Evolutionary conservation across 2,797 vertebrate genomes (phyloP).

Genomic region (Paramormyrops hopkinsi): DNA sequence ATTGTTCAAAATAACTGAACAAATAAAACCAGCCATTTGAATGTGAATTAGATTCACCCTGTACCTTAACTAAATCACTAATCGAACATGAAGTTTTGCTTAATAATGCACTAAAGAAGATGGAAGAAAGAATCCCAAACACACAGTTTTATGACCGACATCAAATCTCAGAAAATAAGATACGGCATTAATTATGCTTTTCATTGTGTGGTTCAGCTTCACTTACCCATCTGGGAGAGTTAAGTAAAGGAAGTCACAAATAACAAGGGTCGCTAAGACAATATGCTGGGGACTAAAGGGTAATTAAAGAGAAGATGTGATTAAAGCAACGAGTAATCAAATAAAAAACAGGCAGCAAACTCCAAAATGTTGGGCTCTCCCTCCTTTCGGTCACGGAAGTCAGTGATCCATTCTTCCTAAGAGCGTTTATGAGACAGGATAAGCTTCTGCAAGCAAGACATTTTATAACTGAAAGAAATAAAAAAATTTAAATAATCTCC

Average conservation of each 20-base stretch:
- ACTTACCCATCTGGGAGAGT: conserved; percentile 9
- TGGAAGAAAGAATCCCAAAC: neutral
- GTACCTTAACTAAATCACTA: neutral
- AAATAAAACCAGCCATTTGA: neutral
- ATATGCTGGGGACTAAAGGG: conserved; percentile 13
- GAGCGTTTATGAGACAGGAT: neutral
- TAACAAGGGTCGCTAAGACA: conserved; percentile 24
- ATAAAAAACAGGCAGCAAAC: conserved; percentile 23
- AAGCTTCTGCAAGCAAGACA: neutral
- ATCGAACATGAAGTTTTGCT: neutral
- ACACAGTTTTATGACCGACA: neutral
- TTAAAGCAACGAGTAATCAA: conserved; percentile 32
- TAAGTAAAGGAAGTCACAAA: conserved; percentile 20
- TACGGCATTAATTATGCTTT: neutral
- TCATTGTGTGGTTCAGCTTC: neutral
- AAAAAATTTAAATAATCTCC: neutral
- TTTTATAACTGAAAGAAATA: neutral
- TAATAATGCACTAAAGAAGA: neutral
- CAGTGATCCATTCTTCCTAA: neutral
- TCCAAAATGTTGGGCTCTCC: conserved; percentile 20
- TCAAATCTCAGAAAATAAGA: neutral
- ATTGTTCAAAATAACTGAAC: neutral
- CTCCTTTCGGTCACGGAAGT: neutral
- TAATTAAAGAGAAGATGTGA: conserved; percentile 26
- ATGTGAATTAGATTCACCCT: neutral